phyloP scores from a whole-genome alignment of 1,140 invertebrate species.

The Drosophila yakuba region DNA sequence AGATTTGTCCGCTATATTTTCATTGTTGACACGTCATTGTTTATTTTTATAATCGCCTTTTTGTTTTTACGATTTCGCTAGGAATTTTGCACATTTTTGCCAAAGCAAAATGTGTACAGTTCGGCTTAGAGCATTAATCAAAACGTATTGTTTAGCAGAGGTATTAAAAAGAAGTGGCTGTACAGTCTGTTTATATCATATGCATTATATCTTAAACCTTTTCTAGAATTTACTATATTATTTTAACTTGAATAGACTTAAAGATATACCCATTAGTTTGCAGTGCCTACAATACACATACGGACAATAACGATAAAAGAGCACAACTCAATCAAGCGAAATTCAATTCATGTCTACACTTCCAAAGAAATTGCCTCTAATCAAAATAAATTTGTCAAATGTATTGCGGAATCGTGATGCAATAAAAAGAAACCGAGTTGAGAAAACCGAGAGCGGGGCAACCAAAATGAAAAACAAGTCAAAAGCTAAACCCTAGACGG shows the following conservation, averaged over 20 bases:
- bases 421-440: conserved; percentile 61
- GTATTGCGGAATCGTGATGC: conserved; percentile 74
- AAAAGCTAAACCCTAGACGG: conserved; percentile 27
- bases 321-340: conserved; percentile 70
- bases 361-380: conserved; percentile 74
- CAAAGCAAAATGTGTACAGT: background rate
- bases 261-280: background rate
- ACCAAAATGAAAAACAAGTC: conserved; percentile 36
- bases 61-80: background rate
- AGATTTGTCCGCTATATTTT: conserved; percentile 26
- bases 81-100: background rate
- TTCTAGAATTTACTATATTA: background rate
- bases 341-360: conserved; percentile 71
- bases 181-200: too few relatives aligned
- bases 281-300: conserved; percentile 21
- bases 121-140: background rate
- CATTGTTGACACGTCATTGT: conserved; percentile 11
- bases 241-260: background rate
- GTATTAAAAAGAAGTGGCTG: background rate
- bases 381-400: conserved; percentile 81
- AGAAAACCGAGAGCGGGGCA: conserved; percentile 11
- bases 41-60: background rate
- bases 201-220: too few relatives aligned
- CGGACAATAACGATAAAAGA: conserved; percentile 41
- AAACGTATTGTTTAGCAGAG: background rate